A percentile compares a stretch with the other conserved stretches of the same genome.
Conservation (phyloP, 2,113 vertebrate species). For the Podarcis muralis region DNA sequence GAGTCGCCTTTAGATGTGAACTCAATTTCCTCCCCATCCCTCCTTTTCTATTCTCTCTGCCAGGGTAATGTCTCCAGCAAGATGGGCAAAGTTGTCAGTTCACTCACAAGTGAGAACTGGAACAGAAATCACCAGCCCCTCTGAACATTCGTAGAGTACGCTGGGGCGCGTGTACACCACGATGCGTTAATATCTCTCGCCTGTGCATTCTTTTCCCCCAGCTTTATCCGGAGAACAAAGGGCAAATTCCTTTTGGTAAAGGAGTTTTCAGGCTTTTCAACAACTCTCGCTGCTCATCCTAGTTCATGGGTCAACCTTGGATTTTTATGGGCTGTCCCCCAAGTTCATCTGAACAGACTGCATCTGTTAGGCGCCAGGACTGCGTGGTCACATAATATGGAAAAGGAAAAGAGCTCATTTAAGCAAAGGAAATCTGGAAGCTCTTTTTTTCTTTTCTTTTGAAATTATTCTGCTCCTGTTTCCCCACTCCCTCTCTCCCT, state of each 20-base stretch:
- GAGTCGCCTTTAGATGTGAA: too few relatives aligned
- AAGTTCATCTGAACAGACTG: constrained; percentile 68
- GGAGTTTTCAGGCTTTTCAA: constrained; percentile 53
- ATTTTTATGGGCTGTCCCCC: constrained; percentile 52
- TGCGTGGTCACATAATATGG: constrained; percentile 62
- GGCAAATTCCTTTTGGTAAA: constrained; percentile 59
- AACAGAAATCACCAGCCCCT: background rate
- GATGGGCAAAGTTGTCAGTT: constrained; percentile 56
- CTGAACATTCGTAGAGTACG: background rate
- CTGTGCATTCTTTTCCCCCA: constrained; percentile 45
- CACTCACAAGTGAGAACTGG: constrained; percentile 52
- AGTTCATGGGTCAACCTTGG: constrained; percentile 58
- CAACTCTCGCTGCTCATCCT: constrained; percentile 44
- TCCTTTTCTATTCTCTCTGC: background rate
- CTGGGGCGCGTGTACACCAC: background rate
- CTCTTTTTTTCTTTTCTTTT: constrained; percentile 67
- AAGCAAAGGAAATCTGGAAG: constrained; percentile 80
- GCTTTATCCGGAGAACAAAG: constrained; percentile 69
- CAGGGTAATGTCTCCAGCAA: background rate
- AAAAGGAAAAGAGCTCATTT: constrained; percentile 73
- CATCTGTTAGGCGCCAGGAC: constrained; percentile 65
- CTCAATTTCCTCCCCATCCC: too few relatives aligned
- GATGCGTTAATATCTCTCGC: constrained; percentile 36
- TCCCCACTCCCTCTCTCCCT: constrained; percentile 62
- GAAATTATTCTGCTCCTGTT: constrained; percentile 68